phyloP scores from a whole-genome alignment of 2,113 vertebrate genomes.

The Petrocephalus zakoni region DNA sequence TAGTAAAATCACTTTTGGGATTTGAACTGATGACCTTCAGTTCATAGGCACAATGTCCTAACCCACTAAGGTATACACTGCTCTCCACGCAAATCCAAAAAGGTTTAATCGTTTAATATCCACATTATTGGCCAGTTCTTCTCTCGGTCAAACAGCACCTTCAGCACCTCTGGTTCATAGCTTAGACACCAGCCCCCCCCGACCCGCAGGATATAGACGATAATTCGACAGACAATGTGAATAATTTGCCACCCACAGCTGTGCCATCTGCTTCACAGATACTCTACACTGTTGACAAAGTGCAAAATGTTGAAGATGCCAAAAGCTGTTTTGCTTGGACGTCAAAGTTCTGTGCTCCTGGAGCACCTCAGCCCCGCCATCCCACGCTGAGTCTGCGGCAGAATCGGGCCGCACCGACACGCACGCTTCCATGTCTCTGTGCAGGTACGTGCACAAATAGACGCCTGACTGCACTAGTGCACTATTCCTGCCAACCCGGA shows the following conservation, averaged over 20 bases:
- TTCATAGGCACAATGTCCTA: not conserved
- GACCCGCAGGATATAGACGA: constrained; percentile 14
- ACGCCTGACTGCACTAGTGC: not conserved
- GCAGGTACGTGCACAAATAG: not conserved
- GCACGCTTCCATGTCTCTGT: not conserved
- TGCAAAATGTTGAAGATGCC: constrained; percentile 28
- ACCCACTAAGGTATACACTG: not conserved
- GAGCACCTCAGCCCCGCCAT: not conserved
- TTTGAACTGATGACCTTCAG: not conserved
- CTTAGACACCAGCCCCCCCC: constrained; percentile 45
- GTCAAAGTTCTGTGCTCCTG: not conserved
- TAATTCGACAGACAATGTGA: constrained; percentile 39
- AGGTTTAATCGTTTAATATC: not conserved
- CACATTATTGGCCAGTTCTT: not conserved
- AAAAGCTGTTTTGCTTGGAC: constrained; percentile 25
- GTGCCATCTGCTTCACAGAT: constrained; percentile 63
- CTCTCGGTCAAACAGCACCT: not conserved
- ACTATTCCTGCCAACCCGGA: not conserved
- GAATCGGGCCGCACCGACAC: not conserved
- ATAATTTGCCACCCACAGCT: constrained; percentile 55
- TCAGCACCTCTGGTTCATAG: constrained; percentile 31
- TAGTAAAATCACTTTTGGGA: not conserved
- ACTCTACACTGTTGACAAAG: constrained; percentile 40
- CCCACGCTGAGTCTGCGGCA: not conserved
- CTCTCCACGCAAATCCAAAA: not conserved